Conservation (phyloP, 2,797 vertebrate genomes). For the Podarcis siculus region DNA sequence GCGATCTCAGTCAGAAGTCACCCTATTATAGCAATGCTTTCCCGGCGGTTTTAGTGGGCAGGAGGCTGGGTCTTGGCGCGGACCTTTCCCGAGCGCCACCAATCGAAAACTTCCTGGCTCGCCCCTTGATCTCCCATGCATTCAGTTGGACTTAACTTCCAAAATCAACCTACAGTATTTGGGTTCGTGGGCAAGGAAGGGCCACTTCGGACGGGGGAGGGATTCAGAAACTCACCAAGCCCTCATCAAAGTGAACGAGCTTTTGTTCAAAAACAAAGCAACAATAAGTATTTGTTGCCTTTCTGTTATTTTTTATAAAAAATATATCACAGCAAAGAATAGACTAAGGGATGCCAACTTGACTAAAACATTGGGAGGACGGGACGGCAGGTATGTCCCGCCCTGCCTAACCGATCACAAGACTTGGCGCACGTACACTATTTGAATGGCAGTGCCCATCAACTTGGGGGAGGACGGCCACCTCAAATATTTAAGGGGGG, state of each 20-base stretch:
- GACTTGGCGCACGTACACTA: no score
- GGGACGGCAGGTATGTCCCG: no score
- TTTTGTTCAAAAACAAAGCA: background rate
- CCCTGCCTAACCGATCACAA: no score
- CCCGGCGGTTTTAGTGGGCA: rapidly evolving
- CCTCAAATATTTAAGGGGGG: no score
- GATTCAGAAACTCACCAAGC: background rate
- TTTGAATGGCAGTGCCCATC: no score
- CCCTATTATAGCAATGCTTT: background rate
- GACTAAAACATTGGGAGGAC: no score
- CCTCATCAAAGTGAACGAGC: background rate
- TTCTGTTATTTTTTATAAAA: no score
- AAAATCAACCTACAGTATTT: background rate
- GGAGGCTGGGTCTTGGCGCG: background rate
- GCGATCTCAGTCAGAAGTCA: background rate
- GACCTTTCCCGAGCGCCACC: background rate
- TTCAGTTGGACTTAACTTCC: background rate
- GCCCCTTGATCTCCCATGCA: background rate
- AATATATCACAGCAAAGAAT: no score
- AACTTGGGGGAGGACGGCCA: no score
- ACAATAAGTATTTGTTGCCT: background rate
- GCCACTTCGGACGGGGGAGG: background rate
- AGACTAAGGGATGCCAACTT: no score
- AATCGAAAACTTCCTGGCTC: background rate
- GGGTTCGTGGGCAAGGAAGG: no score